phyloP scores from a whole-genome alignment of 2,888 invertebrate genomes.

The Pomacea canaliculata region DNA sequence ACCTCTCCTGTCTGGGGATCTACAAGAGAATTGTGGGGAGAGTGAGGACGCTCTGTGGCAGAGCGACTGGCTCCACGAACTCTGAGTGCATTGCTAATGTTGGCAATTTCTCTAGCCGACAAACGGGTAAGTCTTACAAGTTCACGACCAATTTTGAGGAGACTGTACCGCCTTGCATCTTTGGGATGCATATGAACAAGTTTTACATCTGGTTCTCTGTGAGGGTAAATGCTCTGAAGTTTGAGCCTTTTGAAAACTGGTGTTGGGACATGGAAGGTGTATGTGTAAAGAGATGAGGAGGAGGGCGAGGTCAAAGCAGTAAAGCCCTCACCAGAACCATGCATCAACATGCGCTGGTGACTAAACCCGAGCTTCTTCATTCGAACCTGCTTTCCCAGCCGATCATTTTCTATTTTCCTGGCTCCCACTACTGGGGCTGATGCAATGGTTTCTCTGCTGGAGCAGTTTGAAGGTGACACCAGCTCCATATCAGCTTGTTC shows the following conservation, averaged over 20 bases:
- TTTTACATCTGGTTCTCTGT: conserved; percentile 32
- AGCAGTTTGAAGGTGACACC: neutral
- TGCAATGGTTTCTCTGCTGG: neutral
- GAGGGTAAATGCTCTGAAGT: conserved; percentile 30
- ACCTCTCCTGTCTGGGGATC: conserved; percentile 20
- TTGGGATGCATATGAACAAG: conserved; percentile 62
- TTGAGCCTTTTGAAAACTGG: conserved; percentile 55
- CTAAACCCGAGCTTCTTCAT: conserved; percentile 20
- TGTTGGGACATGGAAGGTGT: conserved; percentile 58
- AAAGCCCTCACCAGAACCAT: neutral
- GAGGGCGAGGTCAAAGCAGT: neutral
- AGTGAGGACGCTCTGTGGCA: neutral
- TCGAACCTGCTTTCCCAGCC: conserved; percentile 14
- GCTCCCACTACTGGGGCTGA: neutral
- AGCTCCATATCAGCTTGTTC: neutral
- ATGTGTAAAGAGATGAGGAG: conserved; percentile 49
- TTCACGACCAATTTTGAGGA: conserved; percentile 61
- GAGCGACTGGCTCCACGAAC: neutral
- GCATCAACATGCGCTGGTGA: neutral
- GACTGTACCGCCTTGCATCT: conserved; percentile 61
- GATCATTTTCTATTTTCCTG: neutral
- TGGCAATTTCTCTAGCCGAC: conserved; percentile 29
- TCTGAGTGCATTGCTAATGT: neutral
- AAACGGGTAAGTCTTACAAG: conserved; percentile 49
- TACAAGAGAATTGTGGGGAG: conserved; percentile 11